Evolutionary conservation across 2,888 invertebrate species (phyloP).

Genomic region (Drosophila maculinotata): DNA sequence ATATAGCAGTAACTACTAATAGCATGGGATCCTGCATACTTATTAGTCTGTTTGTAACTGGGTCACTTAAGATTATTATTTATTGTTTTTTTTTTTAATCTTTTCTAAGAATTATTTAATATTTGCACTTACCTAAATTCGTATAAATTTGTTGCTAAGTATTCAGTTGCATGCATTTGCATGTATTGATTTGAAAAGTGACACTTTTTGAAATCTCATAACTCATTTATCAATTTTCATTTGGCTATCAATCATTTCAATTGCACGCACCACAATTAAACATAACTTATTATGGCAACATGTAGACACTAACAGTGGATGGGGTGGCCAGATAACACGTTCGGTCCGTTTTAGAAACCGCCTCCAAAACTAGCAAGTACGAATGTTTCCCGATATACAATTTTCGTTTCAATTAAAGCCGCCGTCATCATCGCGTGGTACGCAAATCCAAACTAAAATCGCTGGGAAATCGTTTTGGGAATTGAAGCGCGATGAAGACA

Average conservation of each 20-base stretch:
- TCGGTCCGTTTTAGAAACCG: constrained; percentile 32
- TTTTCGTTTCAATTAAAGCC: constrained; percentile 76
- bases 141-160: not conserved
- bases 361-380: constrained; percentile 45
- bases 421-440: constrained; percentile 84
- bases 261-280: constrained; percentile 35
- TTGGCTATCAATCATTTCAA: constrained; percentile 32
- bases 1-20: no score
- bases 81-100: no score
- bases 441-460: constrained; percentile 85
- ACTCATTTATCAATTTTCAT: constrained; percentile 27
- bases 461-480: constrained; percentile 83
- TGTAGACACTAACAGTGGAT: constrained; percentile 17
- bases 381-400: constrained; percentile 39
- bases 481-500: constrained; percentile 78
- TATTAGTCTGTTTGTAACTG: no score
- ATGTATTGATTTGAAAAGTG: not conserved
- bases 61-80: not conserved
- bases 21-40: no score
- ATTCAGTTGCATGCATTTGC: constrained; percentile 9
- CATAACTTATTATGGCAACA: constrained; percentile 17
- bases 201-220: constrained; percentile 21
- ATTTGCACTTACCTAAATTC: constrained; percentile 29
- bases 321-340: constrained; percentile 26
- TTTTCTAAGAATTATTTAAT: not conserved